Base-by-base conservation (phyloP, 1,140 invertebrate species). In the Linepithema humile region DNA sequence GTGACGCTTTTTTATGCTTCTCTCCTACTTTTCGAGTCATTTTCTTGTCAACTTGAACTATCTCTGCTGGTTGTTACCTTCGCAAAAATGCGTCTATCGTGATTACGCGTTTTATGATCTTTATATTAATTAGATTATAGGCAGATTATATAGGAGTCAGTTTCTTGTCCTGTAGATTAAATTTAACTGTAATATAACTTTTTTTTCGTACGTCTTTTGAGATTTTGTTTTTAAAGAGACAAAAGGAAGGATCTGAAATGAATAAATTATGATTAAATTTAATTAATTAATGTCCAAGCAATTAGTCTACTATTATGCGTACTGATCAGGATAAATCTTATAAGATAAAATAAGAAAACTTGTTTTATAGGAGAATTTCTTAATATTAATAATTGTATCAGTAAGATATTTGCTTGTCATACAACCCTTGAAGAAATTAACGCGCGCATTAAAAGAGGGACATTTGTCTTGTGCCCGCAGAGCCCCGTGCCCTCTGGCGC, bases 401-500 rank as follows among this genome's bases (percentile, higher is more conserved):
- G 0, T 38, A 23, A 17, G 35, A 73, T 60, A 26, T 10, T 50
- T 50, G 67, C n/a, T 55, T 40, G 15, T 38, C 50, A 35, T 23
- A 40, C 17, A n/a, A 29, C 6, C 72, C 60, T 2, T 15, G 57
- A 64, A 38, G n/a, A 15, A 10, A 23, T 73, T 38, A 57, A 73
- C 15, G 70, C 7, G 50, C 50, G n/a, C n/a, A 43, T 53, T 35
- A 20, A 32, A 26, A 55, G 40, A 62, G 38, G 45, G 48, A 32
- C 3, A 15, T 43, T 35, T 91, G 82, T 91, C 80, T 93, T 92
- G 85, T 95, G 94, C 93, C 94, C 93, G 89, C 95, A 97, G 96
- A 96, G 96, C 93, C 96, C 96, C 85, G 94, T 96, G 89, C 96
- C 96, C 78, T 95, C 94, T 80, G 94, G 91, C 94, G 92, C 93